Conservation (phyloP, 2,113 vertebrate genomes). For the Copsychus sechellarum region DNA sequence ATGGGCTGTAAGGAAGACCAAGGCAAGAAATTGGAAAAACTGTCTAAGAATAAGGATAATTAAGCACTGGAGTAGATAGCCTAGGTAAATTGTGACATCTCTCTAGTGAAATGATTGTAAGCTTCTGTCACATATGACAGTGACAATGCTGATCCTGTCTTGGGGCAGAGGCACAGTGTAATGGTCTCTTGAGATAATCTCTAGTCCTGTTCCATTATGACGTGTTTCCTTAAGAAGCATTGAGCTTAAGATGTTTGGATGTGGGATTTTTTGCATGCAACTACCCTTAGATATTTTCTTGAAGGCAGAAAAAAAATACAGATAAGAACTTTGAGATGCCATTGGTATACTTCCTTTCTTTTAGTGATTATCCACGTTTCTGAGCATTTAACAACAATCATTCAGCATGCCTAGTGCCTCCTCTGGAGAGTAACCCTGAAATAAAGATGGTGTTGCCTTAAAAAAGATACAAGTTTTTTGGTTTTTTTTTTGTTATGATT, state of each 20-base stretch:
- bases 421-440: background rate
- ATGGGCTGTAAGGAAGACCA: background rate
- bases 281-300: background rate
- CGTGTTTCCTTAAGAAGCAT: background rate
- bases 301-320: background rate
- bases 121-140: background rate
- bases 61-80: background rate
- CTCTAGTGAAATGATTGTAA: background rate
- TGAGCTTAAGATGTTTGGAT: background rate
- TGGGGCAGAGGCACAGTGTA: background rate
- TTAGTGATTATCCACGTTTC: background rate
- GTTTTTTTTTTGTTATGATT: background rate
- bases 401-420: background rate
- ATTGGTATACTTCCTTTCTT: background rate
- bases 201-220: background rate
- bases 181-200: background rate
- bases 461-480: background rate
- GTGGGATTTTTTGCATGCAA: background rate
- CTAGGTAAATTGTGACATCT: background rate
- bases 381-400: background rate
- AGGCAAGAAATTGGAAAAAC: background rate
- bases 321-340: background rate
- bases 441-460: background rate
- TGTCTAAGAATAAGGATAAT: background rate
- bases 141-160: background rate